Evolutionary conservation across 2,888 invertebrate species (phyloP).

Genomic region (Acrobasis consociella): DNA sequence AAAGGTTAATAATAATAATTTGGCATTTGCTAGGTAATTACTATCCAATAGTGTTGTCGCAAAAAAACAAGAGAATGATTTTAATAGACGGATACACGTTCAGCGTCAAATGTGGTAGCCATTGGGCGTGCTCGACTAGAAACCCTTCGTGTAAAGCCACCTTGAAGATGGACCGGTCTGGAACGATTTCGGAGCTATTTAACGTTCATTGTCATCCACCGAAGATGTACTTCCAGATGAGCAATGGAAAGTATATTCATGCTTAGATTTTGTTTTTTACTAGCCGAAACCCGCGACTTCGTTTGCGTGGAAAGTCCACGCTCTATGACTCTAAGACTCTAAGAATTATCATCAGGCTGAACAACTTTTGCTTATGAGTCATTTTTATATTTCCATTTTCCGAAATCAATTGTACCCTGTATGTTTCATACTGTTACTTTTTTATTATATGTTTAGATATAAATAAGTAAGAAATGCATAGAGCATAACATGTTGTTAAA

Average conservation of each 20-base stretch:
- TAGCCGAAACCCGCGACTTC: too few relatives aligned
- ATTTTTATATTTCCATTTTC: too few relatives aligned
- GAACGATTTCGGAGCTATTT: conserved; percentile 32
- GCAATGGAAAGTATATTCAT: not conserved
- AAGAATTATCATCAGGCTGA: too few relatives aligned
- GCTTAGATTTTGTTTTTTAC: not conserved
- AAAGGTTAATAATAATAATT: not conserved
- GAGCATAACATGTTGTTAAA: too few relatives aligned
- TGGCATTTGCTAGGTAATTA: not conserved
- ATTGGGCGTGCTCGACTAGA: conserved; percentile 49
- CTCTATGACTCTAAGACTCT: too few relatives aligned
- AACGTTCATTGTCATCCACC: conserved; percentile 44
- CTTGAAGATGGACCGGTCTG: conserved; percentile 38
- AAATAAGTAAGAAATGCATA: too few relatives aligned
- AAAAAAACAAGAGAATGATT: conserved; percentile 42
- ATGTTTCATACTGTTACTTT: too few relatives aligned
- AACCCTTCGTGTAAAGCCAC: conserved; percentile 40
- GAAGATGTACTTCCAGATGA: not conserved
- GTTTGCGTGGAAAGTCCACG: too few relatives aligned
- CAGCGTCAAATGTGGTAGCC: conserved; percentile 30
- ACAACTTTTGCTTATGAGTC: too few relatives aligned
- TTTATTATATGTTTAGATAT: too few relatives aligned
- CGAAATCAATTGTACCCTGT: too few relatives aligned
- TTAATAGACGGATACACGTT: conserved; percentile 45
- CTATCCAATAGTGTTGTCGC: conserved; percentile 31